These are phyloP conservation scores for Urechis unicinctus DNA, from an alignment of 2,888 invertebrate genomes.

Conservation along the genomic window DNA sequence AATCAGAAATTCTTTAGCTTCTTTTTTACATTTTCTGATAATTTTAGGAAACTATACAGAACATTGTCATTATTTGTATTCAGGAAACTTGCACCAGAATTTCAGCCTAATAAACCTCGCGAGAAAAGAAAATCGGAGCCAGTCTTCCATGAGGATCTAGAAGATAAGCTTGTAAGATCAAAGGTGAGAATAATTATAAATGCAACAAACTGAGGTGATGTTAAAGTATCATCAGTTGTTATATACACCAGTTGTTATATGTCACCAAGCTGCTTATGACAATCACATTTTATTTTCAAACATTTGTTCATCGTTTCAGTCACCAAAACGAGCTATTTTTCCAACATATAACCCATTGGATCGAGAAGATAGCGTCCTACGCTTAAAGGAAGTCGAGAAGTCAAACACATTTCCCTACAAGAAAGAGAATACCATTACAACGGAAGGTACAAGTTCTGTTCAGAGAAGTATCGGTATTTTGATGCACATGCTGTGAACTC, in stretches of 20 bases:
- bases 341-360: conserved; percentile 37
- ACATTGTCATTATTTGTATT: too few species aligned
- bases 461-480: neutral
- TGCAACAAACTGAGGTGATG: too few species aligned
- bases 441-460: conserved; percentile 24
- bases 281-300: too few species aligned
- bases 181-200: neutral
- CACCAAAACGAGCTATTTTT: conserved; percentile 18
- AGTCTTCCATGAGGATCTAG: conserved; percentile 32
- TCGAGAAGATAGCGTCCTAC: conserved; percentile 15
- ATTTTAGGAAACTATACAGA: too few species aligned
- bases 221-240: too few species aligned
- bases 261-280: too few species aligned
- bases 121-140: conserved; percentile 31
- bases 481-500: too few species aligned
- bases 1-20: too few species aligned
- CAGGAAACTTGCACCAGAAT: conserved; percentile 33
- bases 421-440: conserved; percentile 27
- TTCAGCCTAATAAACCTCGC: conserved; percentile 26
- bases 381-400: conserved; percentile 15
- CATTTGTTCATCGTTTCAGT: too few species aligned
- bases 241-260: too few species aligned
- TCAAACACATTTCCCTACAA: conserved; percentile 33
- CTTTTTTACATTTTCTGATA: too few species aligned
- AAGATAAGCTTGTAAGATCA: too few species aligned